These are phyloP conservation scores for Chaetorhynchus papuensis DNA, from an alignment of 2,113 vertebrate species.

Conservation along the genomic window DNA sequence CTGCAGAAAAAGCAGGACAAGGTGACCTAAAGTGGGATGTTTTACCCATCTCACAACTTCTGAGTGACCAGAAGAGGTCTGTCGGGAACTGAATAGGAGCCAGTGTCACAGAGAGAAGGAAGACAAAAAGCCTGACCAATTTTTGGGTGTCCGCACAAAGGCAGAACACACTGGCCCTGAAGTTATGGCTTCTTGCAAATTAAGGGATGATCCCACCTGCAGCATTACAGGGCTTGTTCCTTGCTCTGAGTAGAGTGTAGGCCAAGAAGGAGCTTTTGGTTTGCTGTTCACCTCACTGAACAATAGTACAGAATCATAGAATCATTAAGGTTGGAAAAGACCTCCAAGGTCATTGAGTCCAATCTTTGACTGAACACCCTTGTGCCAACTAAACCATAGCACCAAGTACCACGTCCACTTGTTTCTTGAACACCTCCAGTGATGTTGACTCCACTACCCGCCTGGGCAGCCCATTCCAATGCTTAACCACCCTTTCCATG, in stretches of 20 bases:
- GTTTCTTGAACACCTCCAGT: not conserved
- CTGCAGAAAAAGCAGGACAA: not conserved
- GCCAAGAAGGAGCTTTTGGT: not conserved
- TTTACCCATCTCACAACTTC: not conserved
- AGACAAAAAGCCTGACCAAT: not conserved
- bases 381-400: not conserved
- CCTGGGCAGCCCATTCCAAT: not conserved
- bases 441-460: not conserved
- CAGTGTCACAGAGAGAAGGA: not conserved
- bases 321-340: not conserved
- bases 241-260: rapidly evolving
- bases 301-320: not conserved
- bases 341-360: not conserved
- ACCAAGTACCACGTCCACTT: rapidly evolving
- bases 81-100: not conserved
- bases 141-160: not conserved
- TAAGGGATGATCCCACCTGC: rapidly evolving
- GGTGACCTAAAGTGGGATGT: not conserved
- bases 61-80: not conserved
- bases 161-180: not conserved
- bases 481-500: not conserved
- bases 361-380: not conserved
- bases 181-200: not conserved
- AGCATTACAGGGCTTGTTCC: not conserved
- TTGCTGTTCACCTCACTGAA: not conserved